These are phyloP conservation scores for Acanthurus tractus DNA, from an alignment of 2,797 vertebrate species.

Conservation along the genomic window DNA sequence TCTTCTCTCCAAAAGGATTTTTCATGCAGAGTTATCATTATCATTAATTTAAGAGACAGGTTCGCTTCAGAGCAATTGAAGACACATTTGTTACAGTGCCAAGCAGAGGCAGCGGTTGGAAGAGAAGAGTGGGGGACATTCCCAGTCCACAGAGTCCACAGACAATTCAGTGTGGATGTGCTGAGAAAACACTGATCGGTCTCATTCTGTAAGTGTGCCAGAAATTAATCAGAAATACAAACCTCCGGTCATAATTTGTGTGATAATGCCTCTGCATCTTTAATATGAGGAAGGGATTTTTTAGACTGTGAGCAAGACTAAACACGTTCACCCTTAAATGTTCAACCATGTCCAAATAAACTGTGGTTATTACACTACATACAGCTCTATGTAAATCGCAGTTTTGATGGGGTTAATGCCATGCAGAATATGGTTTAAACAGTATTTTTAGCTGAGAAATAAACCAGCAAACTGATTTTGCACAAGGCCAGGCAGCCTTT, in stretches of 20 bases:
- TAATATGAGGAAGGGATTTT: not conserved
- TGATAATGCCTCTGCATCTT: not conserved
- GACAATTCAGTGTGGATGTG: slow-evolving; percentile 17
- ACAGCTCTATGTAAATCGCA: not conserved
- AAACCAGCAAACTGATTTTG: not conserved
- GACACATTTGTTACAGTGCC: slow-evolving; percentile 71
- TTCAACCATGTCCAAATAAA: not conserved
- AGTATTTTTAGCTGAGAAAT: not conserved
- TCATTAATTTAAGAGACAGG: slow-evolving; percentile 77
- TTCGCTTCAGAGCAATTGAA: slow-evolving; percentile 72
- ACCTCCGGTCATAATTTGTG: not conserved
- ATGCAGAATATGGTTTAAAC: not conserved
- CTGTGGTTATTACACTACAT: too few relatives aligned
- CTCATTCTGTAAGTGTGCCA: slow-evolving; percentile 5
- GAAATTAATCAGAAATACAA: slow-evolving; percentile 27
- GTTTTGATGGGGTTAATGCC: not conserved
- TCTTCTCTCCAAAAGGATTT: slow-evolving; percentile 74
- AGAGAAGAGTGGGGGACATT: slow-evolving; percentile 18
- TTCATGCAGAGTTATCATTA: slow-evolving; percentile 77
- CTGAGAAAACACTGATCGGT: slow-evolving; percentile 22
- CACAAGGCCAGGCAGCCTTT: not conserved
- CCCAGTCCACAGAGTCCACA: slow-evolving; percentile 46
- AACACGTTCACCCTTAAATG: not conserved
- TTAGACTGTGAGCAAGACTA: not conserved
- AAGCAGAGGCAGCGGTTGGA: slow-evolving; percentile 23